These are phyloP conservation scores for Euclidia mi DNA, from an alignment of 2,888 invertebrate genomes.

Conservation along the genomic window DNA sequence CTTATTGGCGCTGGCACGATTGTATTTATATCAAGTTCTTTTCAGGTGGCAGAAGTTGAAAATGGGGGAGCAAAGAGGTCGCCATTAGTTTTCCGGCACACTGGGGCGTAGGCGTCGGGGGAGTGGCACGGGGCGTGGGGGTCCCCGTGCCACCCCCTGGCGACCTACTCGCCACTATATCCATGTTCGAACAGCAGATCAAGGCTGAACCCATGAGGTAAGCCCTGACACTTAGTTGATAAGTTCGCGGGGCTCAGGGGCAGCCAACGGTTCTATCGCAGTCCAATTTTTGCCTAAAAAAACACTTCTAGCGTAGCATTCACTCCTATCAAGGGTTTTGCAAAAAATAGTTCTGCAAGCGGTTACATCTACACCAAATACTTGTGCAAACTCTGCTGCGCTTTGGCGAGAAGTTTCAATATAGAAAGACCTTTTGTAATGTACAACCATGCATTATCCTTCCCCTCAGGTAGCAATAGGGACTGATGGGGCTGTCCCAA, in stretches of 20 bases:
- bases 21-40: constrained; percentile 39
- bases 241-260: not conserved
- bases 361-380: too few relatives aligned
- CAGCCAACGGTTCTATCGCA: not conserved
- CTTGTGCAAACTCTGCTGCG: too few relatives aligned
- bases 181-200: constrained; percentile 93
- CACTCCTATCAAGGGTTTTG: too few relatives aligned
- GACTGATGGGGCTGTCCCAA: too few relatives aligned
- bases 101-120: constrained; percentile 91
- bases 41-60: constrained; percentile 85
- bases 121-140: constrained; percentile 90
- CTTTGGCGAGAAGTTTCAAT: too few relatives aligned
- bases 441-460: too few relatives aligned
- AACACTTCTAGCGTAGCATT: too few relatives aligned
- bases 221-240: constrained; percentile 31
- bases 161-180: constrained; percentile 91
- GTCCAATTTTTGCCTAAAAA: too few relatives aligned
- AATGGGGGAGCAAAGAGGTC: constrained; percentile 89
- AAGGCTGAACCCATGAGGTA: constrained; percentile 93
- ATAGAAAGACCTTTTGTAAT: too few relatives aligned
- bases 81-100: constrained; percentile 91
- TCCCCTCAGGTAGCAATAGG: too few relatives aligned
- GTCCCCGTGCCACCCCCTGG: constrained; percentile 91
- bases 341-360: too few relatives aligned
- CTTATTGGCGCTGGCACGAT: not conserved